Evolutionary conservation across 2,113 vertebrate species (phyloP), one percentile per base, ranked within the genome.

Genomic region (Prinia subflava): DNA sequence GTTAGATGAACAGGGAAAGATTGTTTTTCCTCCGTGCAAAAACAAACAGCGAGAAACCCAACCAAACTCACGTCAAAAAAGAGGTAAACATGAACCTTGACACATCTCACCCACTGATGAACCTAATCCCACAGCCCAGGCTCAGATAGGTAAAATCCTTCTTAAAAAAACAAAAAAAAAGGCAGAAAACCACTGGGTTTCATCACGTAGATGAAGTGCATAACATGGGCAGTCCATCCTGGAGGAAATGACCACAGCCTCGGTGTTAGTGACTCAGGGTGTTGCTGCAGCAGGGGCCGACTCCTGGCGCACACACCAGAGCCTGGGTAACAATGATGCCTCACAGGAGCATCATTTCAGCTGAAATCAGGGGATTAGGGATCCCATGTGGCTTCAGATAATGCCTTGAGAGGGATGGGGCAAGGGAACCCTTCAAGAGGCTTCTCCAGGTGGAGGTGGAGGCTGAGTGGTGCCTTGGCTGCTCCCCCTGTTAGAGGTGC

Each of bases 231-330:
- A 47, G 31, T 25, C 41, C 15, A 52, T 44, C 35, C 67, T 33
- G 44, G 60, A 92, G 24, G 75, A 64, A 90, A 80, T 62, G 33
- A n/a, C 59, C 50, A 63, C 18, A 10, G 59, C 14, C 7, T 15
- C 0, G 0, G 33, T 41, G 73, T 52, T 35, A 63, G 22, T 2
- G 31, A 42, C 49, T 69, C 30, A 11, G 68, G 85, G 39, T 57
- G 46, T 7, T 44, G 13, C 50, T 70, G 68, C 19, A 68, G 56
- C 2, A 0, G 37, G 49, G 28, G 19, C 52, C 2, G 0, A 53
- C 65, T 55, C 59, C 67, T 33, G 42, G 35, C 1, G 0, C 13
- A 60, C 0, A 0, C 59, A 15, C 21, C 89, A 64, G 47, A 71
- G 49, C 64, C 80, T 31, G 52, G 46, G 23, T 60, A 89, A 78